Base-by-base conservation (phyloP, 2,888 invertebrate genomes). In the Drosophila prolongata region DNA sequence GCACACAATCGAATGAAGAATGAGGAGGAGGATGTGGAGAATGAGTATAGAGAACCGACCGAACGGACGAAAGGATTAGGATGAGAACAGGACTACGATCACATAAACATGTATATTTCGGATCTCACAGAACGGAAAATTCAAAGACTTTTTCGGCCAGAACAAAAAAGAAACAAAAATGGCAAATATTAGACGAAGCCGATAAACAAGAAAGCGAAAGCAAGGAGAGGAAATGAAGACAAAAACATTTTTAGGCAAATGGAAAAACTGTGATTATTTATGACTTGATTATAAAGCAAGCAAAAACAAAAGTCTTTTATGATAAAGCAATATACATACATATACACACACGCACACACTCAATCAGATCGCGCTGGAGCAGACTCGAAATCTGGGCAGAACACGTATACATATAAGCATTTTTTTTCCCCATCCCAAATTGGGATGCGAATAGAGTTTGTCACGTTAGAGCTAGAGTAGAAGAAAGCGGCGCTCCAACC, bases 241-340 rank as follows among this genome's bases (percentile, higher is more conserved):
- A 49, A 75, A 71, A 78, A 53, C 49, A 62, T 70, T 80, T 87
- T 87, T 89, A 87, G 86, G 86, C 86, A 89, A 87, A 91, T 90
- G 84, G 79, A 86, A 91, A 91, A 90, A 91, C 90, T 90, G 90
- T 90, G 90, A 90, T 90, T 90, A 90, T 90, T 90, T 89, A 87
- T 79, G 84, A 83, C 82, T 82, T 80, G 84, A 90, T 78, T 83
- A 81, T 78, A 85, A 72, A 85, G 65, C 67, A 85, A 81, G 61
- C 58, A 71, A 72, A 57, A 81, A 59, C 74, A 80, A 78, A 70
- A 75, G 68, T 64, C 76, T 78, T 83, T 77, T 65, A 70, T 54
- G 50, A 72, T 73, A 75, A 58, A 69, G 55, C 42, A 57, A 69
- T 40, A 56, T 43, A 44, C 19, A 69, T 8, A 43, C 19, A 35